Conservation (phyloP, 2,113 vertebrate species). For the Notothenia rossii region DNA sequence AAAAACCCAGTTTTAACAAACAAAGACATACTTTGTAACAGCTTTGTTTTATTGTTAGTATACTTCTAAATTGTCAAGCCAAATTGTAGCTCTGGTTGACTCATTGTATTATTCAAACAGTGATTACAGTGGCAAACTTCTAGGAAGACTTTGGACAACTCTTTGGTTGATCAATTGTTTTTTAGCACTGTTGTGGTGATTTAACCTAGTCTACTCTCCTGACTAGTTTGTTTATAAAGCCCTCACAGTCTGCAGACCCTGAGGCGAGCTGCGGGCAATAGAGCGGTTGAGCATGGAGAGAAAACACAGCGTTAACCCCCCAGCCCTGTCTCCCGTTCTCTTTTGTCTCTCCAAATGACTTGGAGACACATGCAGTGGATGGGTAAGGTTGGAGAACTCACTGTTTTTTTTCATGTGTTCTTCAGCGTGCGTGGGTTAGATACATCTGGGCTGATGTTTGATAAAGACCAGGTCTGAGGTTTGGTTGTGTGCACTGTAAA, state of each 20-base stretch:
- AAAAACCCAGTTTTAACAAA: not conserved
- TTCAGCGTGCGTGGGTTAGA: not conserved
- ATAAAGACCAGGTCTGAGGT: not conserved
- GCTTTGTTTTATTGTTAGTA: not conserved
- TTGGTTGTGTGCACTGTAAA: not conserved
- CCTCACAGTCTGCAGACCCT: constrained; percentile 54
- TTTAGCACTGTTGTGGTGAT: constrained; percentile 4
- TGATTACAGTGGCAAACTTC: not conserved
- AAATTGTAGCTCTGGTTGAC: not conserved
- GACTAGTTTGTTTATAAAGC: constrained; percentile 47
- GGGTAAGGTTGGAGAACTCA: not conserved
- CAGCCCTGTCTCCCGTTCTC: not conserved
- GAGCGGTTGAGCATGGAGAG: constrained; percentile 53
- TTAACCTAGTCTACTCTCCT: constrained; percentile 21
- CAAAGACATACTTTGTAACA: not conserved
- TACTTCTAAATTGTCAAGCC: too few relatives aligned
- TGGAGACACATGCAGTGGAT: not conserved
- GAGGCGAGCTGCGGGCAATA: constrained; percentile 56
- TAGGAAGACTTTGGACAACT: not conserved
- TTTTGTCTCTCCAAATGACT: constrained; percentile 7
- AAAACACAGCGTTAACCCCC: constrained; percentile 30
- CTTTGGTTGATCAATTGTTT: constrained; percentile 9
- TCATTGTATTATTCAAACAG: not conserved
- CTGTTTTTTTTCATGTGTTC: not conserved
- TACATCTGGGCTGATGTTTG: not conserved